Base-by-base conservation (phyloP, 2,113 vertebrate species). In the Pangasianodon hypophthalmus region DNA sequence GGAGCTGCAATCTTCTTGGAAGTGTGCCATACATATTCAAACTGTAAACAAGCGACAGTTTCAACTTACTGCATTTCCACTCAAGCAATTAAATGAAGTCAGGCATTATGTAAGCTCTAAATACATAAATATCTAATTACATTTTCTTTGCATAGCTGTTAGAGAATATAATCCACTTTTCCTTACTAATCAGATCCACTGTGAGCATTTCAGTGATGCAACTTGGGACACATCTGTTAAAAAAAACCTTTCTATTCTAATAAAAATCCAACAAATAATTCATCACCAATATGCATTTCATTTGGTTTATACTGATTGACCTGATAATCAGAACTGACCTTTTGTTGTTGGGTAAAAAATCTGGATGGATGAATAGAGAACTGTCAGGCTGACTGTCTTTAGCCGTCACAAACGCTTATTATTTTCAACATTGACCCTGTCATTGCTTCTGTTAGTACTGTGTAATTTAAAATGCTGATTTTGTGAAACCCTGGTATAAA, bases 381-480 rank as follows among this genome's bases (percentile, higher is more conserved):
- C 29, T 52, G 48, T 82, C 79, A 82, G 6, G 79, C 29, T 80
- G 46, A 50, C 77, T 50, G 77, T 52, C 77, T 80, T 50, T 26
- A 46, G 81, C 54, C 2, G 2, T 56, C n/a, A 56, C 18, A 32
- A 82, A 82, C 1, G 7, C 52, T 16, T 54, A 58, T 60, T 83
- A 83, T 41, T 37, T 41, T 58, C n/a, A 41, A 83, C 81, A 21
- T 41, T 83, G 81, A 56, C n/a, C 81, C 81, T 10, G 52, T 83
- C 81, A 83, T 4, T 10, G 32, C 9, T 82, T 82, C 79, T 54
- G 37, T 82, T 41, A 82, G 50, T 83, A 26, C 4, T 83, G 54
- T 58, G 46, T 41, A 83, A 83, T 83, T 83, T 58, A 83, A 83
- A 58, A 41, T 84, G 32, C 37, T 84, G 21, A 62, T 82, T 82